A percentile compares a stretch with the other conserved stretches of the same genome.
Evolutionary conservation across 2,888 invertebrate genomes (phyloP).

Genomic region (Brachycybe producta): DNA sequence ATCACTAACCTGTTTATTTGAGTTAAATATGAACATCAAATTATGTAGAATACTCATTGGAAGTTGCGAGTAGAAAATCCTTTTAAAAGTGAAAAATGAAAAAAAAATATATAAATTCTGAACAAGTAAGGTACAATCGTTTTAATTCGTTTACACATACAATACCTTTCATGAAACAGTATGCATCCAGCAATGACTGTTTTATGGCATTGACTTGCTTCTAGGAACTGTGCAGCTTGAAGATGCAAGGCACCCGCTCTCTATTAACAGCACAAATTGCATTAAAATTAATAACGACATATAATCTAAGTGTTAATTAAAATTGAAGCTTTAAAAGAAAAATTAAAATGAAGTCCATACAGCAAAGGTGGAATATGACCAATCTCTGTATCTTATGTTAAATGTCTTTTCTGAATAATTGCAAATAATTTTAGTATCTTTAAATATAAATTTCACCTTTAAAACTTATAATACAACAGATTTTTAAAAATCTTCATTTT

Average conservation of each 20-base stretch:
- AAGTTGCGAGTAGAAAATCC: constrained; percentile 16
- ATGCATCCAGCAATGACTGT: constrained; percentile 73
- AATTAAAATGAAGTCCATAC: too few species aligned
- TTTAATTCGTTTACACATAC: neutral
- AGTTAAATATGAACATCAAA: constrained; percentile 12
- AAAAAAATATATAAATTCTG: neutral
- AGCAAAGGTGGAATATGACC: too few species aligned
- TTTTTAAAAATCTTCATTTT: too few species aligned
- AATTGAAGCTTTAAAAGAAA: constrained; percentile 1
- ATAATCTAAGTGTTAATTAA: constrained; percentile 5
- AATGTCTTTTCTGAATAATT: too few species aligned
- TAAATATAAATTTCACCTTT: too few species aligned
- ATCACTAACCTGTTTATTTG: constrained; percentile 5
- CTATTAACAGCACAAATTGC: constrained; percentile 40
- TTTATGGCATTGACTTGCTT: constrained; percentile 62
- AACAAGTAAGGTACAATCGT: neutral
- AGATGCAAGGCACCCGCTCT: constrained; percentile 74
- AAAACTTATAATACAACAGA: too few species aligned
- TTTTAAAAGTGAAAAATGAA: neutral
- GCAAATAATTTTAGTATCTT: too few species aligned
- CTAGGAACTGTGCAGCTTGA: constrained; percentile 72
- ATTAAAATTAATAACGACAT: neutral
- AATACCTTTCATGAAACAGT: constrained; percentile 49
- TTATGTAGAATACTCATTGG: constrained; percentile 11
- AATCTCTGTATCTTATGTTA: too few species aligned